phyloP scores from a whole-genome alignment of 2,113 vertebrate genomes.

The Alectura lathami region DNA sequence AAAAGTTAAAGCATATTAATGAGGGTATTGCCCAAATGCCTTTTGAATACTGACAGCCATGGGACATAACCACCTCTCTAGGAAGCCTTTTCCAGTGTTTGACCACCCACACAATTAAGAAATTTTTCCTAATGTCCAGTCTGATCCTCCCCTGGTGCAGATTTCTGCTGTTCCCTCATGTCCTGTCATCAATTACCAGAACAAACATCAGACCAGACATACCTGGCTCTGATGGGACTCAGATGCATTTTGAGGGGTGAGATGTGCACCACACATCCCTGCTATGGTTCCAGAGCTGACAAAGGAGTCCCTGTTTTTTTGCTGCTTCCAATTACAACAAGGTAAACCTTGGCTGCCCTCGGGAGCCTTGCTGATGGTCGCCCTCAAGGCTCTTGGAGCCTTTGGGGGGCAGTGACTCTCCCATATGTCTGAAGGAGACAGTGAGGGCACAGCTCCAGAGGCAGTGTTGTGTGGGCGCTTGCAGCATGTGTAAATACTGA shows the following conservation, averaged over 20 bases:
- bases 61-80: background rate
- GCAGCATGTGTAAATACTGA: background rate
- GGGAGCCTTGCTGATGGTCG: background rate
- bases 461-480: background rate
- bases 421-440: background rate
- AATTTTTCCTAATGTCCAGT: background rate
- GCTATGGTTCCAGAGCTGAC: background rate
- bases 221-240: background rate
- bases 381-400: background rate
- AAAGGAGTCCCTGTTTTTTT: background rate
- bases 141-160: background rate
- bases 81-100: background rate
- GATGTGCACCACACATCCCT: background rate
- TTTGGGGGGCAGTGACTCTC: background rate
- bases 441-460: background rate
- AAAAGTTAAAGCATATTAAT: background rate
- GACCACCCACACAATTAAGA: background rate
- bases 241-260: background rate
- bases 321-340: background rate
- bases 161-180: no score
- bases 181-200: no score
- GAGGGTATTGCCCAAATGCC: background rate
- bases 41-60: background rate
- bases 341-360: background rate
- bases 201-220: no score